Evolutionary conservation across 2,797 vertebrate genomes (phyloP).

Genomic region (Chlorospingus semifuscus): DNA sequence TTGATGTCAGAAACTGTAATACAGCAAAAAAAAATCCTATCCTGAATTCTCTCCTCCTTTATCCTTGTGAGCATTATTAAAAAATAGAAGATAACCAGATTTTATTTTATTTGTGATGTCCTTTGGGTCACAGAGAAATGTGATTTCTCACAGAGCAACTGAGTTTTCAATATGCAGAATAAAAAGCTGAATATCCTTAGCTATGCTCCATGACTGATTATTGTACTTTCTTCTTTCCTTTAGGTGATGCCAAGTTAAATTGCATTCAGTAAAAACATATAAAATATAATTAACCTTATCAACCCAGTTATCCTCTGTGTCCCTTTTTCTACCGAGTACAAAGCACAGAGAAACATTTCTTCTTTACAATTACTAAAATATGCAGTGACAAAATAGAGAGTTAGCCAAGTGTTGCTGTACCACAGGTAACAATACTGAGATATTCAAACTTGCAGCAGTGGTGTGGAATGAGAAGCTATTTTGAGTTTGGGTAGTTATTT

Average conservation of each 20-base stretch:
- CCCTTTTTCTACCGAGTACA: not conserved
- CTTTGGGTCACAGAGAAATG: not conserved
- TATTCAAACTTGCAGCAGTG: not conserved
- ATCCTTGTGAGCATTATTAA: not conserved
- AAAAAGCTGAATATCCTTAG: not conserved
- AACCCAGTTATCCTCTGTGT: not conserved
- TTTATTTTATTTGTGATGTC: not conserved
- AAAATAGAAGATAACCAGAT: not conserved
- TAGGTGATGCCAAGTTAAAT: slow-evolving; percentile 6
- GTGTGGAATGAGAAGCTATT: not conserved
- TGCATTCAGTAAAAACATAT: not conserved
- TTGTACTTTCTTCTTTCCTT: slow-evolving; percentile 5
- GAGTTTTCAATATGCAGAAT: not conserved
- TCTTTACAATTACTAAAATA: not conserved
- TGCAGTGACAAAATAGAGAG: not conserved
- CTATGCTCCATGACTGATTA: not conserved
- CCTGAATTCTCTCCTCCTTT: not conserved
- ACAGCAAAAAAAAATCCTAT: not conserved
- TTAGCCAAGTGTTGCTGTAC: not conserved
- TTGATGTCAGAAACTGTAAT: not conserved
- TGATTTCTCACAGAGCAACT: not conserved
- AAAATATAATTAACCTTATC: slow-evolving; percentile 20
- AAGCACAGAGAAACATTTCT: not conserved
- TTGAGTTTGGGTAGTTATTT: not conserved
- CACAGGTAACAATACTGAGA: not conserved